Evolutionary conservation across 2,797 vertebrate species (phyloP), one percentile per base, ranked within the genome.

Genomic region (Hephaestus fuliginosus): DNA sequence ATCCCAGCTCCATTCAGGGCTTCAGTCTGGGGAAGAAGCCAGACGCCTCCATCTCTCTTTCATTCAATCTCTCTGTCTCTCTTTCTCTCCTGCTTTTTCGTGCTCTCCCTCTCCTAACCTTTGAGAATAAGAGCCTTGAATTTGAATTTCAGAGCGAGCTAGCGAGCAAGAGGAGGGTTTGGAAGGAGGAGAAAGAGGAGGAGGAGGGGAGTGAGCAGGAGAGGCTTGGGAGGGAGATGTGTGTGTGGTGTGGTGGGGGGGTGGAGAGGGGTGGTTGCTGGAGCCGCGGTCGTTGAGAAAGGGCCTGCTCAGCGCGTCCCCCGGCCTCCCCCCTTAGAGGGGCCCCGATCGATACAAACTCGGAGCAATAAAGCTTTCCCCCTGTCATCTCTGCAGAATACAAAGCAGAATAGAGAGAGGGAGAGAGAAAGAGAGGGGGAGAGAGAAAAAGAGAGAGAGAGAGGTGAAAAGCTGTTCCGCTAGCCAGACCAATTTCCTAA

Each of bases 371-470:
- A 97, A 97, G 96, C 96, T 97, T 97, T 97, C 96, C 96, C 96
- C 96, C 96, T 97, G 97, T 97, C 97, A 97, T 97, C 96, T 97
- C 96, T 96, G 96, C 96, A 97, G 97, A 97, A 97, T 97, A 97
- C 96, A 96, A 96, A 96, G 94, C 95, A 96, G 96, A 96, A 96
- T 95, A 93, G 94, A 96, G 95, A 95, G 91, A 91, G 92, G 85
- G 89, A 82, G 92, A 81, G 91, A 88, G 90, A 90, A 83, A 80
- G 86, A 86, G 87, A 76, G 84, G 74, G 86, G 68, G 89, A 86
- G 86, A 82, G 91, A 87, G 90, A 89, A 83, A 93, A 92, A 94
- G 93, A 93, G 93, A 93, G 82, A 87, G 89, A 90, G 91, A 93
- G 93, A 91, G 95, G 95, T 95, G 95, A 95, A 95, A 95, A 96